Base-by-base conservation (phyloP, 2,797 vertebrate species). In the Acrossocheilus fasciatus region DNA sequence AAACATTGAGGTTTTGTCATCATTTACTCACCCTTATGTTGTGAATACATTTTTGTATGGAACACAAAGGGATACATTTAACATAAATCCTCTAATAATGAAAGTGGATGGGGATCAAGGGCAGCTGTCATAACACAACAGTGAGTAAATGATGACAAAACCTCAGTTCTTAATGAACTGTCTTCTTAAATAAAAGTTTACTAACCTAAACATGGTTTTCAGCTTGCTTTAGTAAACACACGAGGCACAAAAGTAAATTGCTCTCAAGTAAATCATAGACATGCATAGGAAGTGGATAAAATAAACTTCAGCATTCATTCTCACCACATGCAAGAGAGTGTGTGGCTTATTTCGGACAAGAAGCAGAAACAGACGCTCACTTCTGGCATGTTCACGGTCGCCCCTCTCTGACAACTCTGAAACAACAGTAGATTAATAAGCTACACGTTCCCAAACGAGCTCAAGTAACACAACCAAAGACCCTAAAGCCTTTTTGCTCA, bases 261-360 rank as follows among this genome's bases (percentile, higher is more conserved):
- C 36, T 68, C 69, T 41, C 10, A 43, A 41, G 59, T 84, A 77
- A 78, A 79, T 70, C 14, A 72, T 1, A 43, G 50, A 62, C 30
- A 85, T n/a, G 23, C 50, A 64, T 30, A 82, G 68, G 84, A 85
- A 80, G 84, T 47, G 64, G 41, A 76, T 69, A 82, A 88, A 86
- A 75, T 72, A 52, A 78, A 82, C 81, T 15, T 68, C 73, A 20
- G 59, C 66, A 77, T 52, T 70, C 69, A 59, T 57, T 75, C 81
- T 47, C 47, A 15, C 59, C 50, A 47, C 69, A 80, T 23, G 54
- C 83, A 66, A 81, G 50, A 78, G 52, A 26, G n/a, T n/a, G 62
- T 69, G 80, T 81, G 80, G 45, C 74, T 87, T 45, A 47, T 72
- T 83, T 87, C 66, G 80, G 68, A 88, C 75, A 83, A 74, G 54